Base-by-base conservation (phyloP, 2,113 vertebrate species). In the Mustela lutreola region DNA sequence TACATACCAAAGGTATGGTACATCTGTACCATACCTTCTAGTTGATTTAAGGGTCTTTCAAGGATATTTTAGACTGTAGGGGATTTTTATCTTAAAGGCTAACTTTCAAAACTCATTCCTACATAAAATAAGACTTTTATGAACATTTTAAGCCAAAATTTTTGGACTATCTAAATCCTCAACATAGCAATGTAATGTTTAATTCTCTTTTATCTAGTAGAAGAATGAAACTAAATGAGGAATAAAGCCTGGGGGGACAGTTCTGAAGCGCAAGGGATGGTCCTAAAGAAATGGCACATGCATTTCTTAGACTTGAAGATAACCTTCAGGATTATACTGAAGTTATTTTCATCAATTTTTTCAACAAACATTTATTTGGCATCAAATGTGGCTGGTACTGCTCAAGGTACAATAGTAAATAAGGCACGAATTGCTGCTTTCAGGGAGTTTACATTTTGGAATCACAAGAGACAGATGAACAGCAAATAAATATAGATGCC, bases 41-140 rank as follows among this genome's bases (percentile, higher is more conserved):
- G 42, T 63, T 84, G 45, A 96, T 62, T 87, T 81, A 81, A 96
- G 18, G 24, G 16, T 86, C 24, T 97, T 95, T 86, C 42, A 91
- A 97, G 56, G 73, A 65, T 85, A 60, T 70, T 94, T 93, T 92
- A 78, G 5, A 83, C 58, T 73, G 45, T 65, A 96, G 31, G 16
- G 33, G 19, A 58, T 93, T 95, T 96, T 96, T 11, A 88, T 62
- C 39, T 65, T 71, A 87, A 92, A 62, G 33, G 11, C 15, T 92
- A 67, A 75, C 58, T 90, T 97, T 48, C 28, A 92, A 92, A 95
- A 60, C 53, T 85, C 58, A 70, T 88, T 96, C 48, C 19, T 36
- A 62, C 28, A 65, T 75, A 91, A 85, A 84, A 81, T 84, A n/a
- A 83, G 48, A 86, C 33, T 81, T 89, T 81, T 89, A n/a, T 53